phyloP scores from a whole-genome alignment of 2,888 invertebrate genomes.

The Spilosoma lubricipeda region DNA sequence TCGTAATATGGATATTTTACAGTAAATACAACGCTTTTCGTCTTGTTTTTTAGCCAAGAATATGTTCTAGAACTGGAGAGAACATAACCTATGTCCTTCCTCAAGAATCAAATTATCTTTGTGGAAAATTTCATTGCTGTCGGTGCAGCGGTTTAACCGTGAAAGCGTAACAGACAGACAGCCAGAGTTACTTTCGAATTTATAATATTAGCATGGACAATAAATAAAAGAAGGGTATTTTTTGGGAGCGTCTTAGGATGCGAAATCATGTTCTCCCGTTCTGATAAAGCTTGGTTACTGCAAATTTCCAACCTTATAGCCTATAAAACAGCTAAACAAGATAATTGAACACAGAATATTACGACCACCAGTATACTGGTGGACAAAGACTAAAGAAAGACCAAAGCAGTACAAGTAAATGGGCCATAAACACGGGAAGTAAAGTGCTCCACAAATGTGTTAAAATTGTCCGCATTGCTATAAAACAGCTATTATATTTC shows the following conservation, averaged over 20 bases:
- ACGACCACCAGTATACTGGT: not conserved
- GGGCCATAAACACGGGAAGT: conserved; percentile 29
- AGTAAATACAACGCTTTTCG: too few relatives aligned
- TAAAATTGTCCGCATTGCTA: conserved; percentile 32
- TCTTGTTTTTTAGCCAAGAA: too few relatives aligned
- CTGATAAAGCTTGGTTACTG: not conserved
- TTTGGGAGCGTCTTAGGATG: not conserved
- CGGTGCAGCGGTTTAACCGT: too few relatives aligned
- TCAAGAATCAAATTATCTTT: too few relatives aligned
- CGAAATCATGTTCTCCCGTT: not conserved
- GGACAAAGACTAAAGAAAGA: conserved; percentile 2
- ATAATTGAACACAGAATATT: not conserved
- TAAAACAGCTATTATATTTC: conserved; percentile 27
- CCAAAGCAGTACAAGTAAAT: conserved; percentile 22
- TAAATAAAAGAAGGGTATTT: not conserved
- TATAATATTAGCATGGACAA: too few relatives aligned
- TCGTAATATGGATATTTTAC: too few relatives aligned
- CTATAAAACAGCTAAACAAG: not conserved
- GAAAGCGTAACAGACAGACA: too few relatives aligned
- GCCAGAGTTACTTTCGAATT: too few relatives aligned
- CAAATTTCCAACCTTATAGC: not conserved
- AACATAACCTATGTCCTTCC: not conserved
- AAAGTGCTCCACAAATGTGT: conserved; percentile 34
- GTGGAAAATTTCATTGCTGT: too few relatives aligned
- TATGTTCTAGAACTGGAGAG: not conserved